These are phyloP conservation scores for Urophycis tenuis DNA, from an alignment of 2,797 vertebrate genomes.

Conservation along the genomic window DNA sequence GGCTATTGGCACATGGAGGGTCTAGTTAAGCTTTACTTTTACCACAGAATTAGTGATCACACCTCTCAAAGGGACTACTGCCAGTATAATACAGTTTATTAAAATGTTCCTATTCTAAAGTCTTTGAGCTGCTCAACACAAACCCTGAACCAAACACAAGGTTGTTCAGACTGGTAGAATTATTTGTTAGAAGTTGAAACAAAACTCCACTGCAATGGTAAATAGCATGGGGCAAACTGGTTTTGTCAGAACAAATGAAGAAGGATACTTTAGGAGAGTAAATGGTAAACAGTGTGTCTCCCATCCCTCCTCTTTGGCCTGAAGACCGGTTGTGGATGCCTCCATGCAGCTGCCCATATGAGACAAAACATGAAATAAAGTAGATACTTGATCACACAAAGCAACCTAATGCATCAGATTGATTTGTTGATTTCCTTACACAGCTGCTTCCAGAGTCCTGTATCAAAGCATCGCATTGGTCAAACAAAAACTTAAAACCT, in stretches of 20 bases:
- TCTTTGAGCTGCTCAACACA: neutral
- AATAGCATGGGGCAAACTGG: neutral
- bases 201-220: too few species aligned
- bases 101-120: neutral
- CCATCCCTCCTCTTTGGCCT: neutral
- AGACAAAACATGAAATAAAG: neutral
- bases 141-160: neutral
- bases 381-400: neutral
- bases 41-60: too few species aligned
- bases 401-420: too few species aligned
- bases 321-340: neutral
- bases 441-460: neutral
- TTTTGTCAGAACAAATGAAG: neutral
- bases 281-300: neutral
- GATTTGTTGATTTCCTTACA: too few species aligned
- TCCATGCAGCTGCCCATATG: neutral
- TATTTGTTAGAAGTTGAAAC: too few species aligned
- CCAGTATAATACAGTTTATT: neutral
- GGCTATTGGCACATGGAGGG: neutral
- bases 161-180: too few species aligned
- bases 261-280: neutral
- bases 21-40: neutral
- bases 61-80: too few species aligned
- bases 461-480: neutral
- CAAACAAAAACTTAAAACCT: neutral